Conservation (phyloP, 2,888 invertebrate species). For the Synanthedon formicaeformis region DNA sequence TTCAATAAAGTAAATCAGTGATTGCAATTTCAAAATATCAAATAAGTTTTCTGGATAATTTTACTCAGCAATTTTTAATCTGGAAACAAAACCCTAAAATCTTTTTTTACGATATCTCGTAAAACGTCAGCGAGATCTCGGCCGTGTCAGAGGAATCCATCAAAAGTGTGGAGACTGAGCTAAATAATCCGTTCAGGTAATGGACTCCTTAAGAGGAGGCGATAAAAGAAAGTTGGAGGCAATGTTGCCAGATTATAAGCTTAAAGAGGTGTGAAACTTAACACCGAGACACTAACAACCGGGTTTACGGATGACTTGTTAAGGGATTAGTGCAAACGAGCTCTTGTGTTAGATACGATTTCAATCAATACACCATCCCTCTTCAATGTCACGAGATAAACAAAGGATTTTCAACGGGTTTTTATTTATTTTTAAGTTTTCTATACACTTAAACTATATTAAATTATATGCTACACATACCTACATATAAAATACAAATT, state of each 20-base stretch:
- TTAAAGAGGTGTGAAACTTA: constrained; percentile 14
- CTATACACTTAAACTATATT: too few relatives aligned
- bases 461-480: too few relatives aligned
- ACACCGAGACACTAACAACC: constrained; percentile 3
- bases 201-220: constrained; percentile 16
- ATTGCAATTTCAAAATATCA: too few relatives aligned
- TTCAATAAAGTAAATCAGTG: too few relatives aligned
- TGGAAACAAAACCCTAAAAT: background rate
- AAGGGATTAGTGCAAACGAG: background rate
- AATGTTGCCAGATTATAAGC: constrained; percentile 30
- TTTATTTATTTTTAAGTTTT: too few relatives aligned
- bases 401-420: too few relatives aligned
- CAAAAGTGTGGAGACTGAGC: constrained; percentile 20
- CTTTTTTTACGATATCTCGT: constrained; percentile 9
- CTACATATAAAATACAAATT: too few relatives aligned
- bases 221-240: constrained; percentile 34
- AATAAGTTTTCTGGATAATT: too few relatives aligned
- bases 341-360: background rate
- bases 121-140: constrained; percentile 11
- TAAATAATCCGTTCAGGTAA: constrained; percentile 23
- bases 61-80: too few relatives aligned
- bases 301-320: background rate
- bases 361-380: too few relatives aligned
- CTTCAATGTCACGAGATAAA: too few relatives aligned
- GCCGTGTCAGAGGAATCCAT: constrained; percentile 25